Evolutionary conservation across 2,888 invertebrate species (phyloP), one percentile per base, ranked within the genome.

Genomic region (Caenorhabditis sp.): DNA sequence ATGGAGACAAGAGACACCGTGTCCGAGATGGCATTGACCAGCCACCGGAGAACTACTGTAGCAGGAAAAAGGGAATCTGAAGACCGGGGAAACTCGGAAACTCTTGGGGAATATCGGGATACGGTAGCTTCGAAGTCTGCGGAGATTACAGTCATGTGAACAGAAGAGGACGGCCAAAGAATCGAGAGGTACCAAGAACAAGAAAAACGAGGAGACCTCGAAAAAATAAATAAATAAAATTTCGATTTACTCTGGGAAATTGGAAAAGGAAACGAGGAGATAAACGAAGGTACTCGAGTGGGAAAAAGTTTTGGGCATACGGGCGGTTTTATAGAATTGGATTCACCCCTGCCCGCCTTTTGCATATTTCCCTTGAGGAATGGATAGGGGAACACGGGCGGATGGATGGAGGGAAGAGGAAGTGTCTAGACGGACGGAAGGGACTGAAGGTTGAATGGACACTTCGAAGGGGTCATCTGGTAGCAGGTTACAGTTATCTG

Each of bases 301-400:
- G 11, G n/a, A 26, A 62, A 62, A 47, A 55, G 15, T 11, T 53
- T 58, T 22, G 18, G 37, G 37, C 28, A 64, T n/a, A 40, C 8
- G 44, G 28, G 24, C 13, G n/a, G 35, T 18, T 37, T 53, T 53
- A 65, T 53, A n/a, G 26, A 65, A 65, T 65, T 65, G 65, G 53
- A 65, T 65, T n/a, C n/a, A n/a, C n/a, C n/a, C n/a, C n/a, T n/a
- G n/a, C 26, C 11, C 24, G 24, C 47, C 26, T 47, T 44, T 8
- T 9, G 2, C 22, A 15, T 35, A 37, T 44, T 61, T 58, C 58
- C 58, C 58, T 56, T 24, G 58, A 37, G 58, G 22, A 37, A 18
- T 11, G 13, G 37, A 8, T 1, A 37, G 8, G 11, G 32, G 20
- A 37, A 58, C 20, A 18, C 6, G 35, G 37, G n/a, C 6, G n/a